Percentiles rank a stretch among this genome's conserved stretches.
phyloP scores from a whole-genome alignment of 2,797 vertebrate species.

The Mormyrops attenuatus region DNA sequence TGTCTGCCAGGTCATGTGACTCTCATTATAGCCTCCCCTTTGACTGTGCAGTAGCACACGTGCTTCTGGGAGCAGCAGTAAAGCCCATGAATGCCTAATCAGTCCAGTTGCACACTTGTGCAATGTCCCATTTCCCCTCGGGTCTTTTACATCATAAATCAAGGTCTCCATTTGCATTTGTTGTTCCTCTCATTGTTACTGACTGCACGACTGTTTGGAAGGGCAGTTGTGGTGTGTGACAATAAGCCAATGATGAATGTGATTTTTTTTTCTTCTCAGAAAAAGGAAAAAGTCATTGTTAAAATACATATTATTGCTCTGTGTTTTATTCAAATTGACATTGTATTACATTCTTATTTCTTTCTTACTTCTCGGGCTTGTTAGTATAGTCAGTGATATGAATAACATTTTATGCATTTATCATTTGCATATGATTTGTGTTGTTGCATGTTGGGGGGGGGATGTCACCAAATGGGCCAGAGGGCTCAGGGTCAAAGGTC shows the following conservation, averaged over 20 bases:
- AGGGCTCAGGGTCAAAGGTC: background rate
- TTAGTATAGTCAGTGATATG: background rate
- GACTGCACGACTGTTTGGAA: constrained; percentile 56
- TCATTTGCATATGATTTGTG: background rate
- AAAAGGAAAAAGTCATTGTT: background rate
- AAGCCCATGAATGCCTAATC: constrained; percentile 70
- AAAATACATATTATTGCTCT: constrained; percentile 17
- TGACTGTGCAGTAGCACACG: constrained; percentile 26
- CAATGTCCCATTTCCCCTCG: constrained; percentile 63
- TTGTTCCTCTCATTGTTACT: constrained; percentile 63
- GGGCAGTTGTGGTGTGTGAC: constrained; percentile 57
- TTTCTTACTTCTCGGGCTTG: constrained; percentile 33
- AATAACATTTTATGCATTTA: constrained; percentile 2
- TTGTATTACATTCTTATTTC: constrained; percentile 65
- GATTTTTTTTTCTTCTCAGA: constrained; percentile 61
- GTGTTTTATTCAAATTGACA: constrained; percentile 57
- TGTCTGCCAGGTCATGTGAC: constrained; percentile 20
- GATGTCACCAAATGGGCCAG: background rate
- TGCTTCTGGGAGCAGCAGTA: constrained; percentile 37
- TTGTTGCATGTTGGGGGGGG: background rate
- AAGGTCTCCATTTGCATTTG: constrained; percentile 70
- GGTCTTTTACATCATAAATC: constrained; percentile 78
- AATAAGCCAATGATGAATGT: constrained; percentile 66
- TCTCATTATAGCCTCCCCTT: background rate
- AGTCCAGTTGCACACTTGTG: constrained; percentile 74